These are phyloP conservation scores for Drosophila anomalata DNA, from an alignment of 2,888 invertebrate species.

Conservation along the genomic window DNA sequence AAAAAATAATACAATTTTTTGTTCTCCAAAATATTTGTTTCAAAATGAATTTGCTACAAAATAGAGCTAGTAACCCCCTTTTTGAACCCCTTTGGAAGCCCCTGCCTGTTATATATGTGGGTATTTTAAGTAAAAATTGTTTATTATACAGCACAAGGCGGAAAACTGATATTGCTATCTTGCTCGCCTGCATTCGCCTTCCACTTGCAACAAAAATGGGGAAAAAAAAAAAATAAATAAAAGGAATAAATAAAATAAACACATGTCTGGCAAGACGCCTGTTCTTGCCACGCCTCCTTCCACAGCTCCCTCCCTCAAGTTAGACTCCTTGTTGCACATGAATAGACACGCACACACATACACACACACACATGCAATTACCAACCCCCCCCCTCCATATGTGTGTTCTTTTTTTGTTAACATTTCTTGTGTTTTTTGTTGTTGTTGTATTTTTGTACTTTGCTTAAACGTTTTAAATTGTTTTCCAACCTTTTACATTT, in stretches of 20 bases:
- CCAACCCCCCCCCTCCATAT: neutral
- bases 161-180: constrained; percentile 15
- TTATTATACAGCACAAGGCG: constrained; percentile 62
- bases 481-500: constrained; percentile 17
- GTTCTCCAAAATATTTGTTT: too few relatives aligned
- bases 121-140: constrained; percentile 52
- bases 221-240: neutral
- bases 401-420: neutral
- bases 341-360: constrained; percentile 59
- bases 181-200: constrained; percentile 11
- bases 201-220: constrained; percentile 17
- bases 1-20: neutral
- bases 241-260: constrained; percentile 6
- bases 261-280: constrained; percentile 16
- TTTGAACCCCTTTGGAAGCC: neutral
- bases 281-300: constrained; percentile 8
- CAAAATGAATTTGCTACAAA: too few relatives aligned
- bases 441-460: constrained; percentile 3
- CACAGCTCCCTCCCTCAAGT: constrained; percentile 24
- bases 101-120: neutral
- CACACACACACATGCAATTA: constrained; percentile 50
- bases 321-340: constrained; percentile 72
- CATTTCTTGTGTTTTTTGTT: neutral
- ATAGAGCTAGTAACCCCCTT: too few relatives aligned
- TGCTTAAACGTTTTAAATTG: constrained; percentile 40